Evolutionary conservation across 2,797 vertebrate genomes (phyloP), one percentile per base, ranked within the genome.

Genomic region (Phoxinus dragarum): DNA sequence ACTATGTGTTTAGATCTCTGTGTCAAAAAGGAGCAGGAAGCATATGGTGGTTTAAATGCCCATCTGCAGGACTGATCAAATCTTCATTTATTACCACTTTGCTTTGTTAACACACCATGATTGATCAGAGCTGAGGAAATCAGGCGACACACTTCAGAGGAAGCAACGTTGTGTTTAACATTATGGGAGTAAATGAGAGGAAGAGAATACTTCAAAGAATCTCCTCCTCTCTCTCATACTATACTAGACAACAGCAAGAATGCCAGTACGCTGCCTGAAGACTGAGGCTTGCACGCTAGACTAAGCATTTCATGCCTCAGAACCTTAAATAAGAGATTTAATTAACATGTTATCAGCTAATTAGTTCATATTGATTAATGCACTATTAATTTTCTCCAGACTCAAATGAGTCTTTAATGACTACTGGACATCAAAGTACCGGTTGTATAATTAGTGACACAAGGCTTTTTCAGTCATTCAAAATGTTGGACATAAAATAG

Each of bases 341-440:
- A 95, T 95, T 95, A 95, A 93, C 94, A 93, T 54, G 86, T 93
- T 94, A 95, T 94, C 94, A 95, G 93, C 91, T 94, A 94, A 96
- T 96, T 95, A 94, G 93, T 82, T 61, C 89, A 82, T 92, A 93
- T 92, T 96, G 92, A 95, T 94, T 94, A 94, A 95, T 92, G 94
- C 93, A 93, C 94, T 94, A 92, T 96, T 95, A 95, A 95, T 94
- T 92, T 92, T 93, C 89, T 91, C 86, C 88, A 91, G 94, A 93
- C 88, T 89, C 87, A 90, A 89, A 90, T 92, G 90, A 92, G 92
- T 91, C 88, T 93, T 93, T 92, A 86, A 89, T 90, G 92, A 90
- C 91, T 92, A 88, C 87, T 90, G 87, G 90, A 93, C 93, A 93
- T 94, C 91, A 92, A 93, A 93, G 91, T 87, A 91, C 91, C 90